Conservation (phyloP, 1,140 invertebrate species). For the Riptortus pedestris region DNA sequence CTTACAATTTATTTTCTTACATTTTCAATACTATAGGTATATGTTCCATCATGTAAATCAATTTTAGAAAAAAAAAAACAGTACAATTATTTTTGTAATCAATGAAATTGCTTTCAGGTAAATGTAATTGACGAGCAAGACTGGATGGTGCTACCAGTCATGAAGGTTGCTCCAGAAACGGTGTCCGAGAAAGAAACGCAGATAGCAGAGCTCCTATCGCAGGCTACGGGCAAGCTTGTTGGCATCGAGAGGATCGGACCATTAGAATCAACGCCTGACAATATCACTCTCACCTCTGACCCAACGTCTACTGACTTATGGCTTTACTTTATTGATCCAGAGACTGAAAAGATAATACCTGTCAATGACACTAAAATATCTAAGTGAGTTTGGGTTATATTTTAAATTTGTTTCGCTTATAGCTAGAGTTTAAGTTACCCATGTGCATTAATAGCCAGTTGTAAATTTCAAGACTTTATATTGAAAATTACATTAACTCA, state of each 20-base stretch:
- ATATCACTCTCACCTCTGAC: constrained; percentile 62
- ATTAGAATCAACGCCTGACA: constrained; percentile 51
- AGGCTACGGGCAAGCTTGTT: constrained; percentile 59
- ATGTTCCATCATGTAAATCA: background rate
- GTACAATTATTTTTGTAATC: too few species aligned
- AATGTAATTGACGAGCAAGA: constrained; percentile 58
- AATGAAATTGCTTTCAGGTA: too few species aligned
- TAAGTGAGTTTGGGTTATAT: constrained; percentile 42
- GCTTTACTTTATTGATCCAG: constrained; percentile 75
- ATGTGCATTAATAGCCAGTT: too few species aligned
- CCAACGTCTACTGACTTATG: constrained; percentile 69
- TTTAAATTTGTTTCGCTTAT: background rate
- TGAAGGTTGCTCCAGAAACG: constrained; percentile 58
- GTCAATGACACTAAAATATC: constrained; percentile 58
- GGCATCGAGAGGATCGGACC: constrained; percentile 66
- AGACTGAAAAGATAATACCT: constrained; percentile 58
- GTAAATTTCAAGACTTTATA: too few species aligned
- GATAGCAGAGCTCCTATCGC: constrained; percentile 57
- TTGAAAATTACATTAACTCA: too few species aligned
- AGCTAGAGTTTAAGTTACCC: too few species aligned
- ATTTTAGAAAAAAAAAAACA: too few species aligned
- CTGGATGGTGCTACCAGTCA: constrained; percentile 65
- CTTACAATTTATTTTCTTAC: background rate
- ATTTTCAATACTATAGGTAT: background rate
- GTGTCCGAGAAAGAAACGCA: constrained; percentile 53